Conservation (phyloP, 2,113 vertebrate species). For the Xenopus borealis region DNA sequence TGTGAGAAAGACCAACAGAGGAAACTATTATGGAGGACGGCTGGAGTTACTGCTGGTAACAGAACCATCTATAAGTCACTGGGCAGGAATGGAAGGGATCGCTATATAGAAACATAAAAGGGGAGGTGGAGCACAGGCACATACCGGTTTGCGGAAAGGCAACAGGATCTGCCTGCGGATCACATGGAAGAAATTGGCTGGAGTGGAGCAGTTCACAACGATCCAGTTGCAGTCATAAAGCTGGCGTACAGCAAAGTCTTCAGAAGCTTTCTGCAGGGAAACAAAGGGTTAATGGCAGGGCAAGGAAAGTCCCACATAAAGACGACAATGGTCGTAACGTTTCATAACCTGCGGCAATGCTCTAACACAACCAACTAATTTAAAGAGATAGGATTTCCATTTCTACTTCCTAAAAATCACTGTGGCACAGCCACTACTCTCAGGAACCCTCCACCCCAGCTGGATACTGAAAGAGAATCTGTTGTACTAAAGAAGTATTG, state of each 20-base stretch:
- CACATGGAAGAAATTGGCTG: conserved; percentile 90
- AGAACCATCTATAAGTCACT: neutral
- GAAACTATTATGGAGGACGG: neutral
- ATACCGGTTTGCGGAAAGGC: conserved; percentile 90
- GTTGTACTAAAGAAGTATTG: too few species aligned
- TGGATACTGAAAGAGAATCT: too few species aligned
- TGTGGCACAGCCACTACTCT: too few species aligned
- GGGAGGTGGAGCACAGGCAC: conserved; percentile 22
- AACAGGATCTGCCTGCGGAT: conserved; percentile 87
- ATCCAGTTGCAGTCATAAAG: conserved; percentile 94
- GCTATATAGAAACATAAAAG: neutral
- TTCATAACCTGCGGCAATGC: too few species aligned
- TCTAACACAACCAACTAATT: too few species aligned
- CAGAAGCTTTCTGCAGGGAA: conserved; percentile 65
- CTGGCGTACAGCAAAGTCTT: conserved; percentile 80
- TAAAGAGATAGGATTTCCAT: too few species aligned
- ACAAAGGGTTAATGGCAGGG: neutral
- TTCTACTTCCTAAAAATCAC: too few species aligned
- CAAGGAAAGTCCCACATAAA: neutral
- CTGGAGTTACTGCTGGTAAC: neutral
- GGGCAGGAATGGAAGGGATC: neutral
- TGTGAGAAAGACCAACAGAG: conserved; percentile 52
- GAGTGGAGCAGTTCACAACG: conserved; percentile 88
- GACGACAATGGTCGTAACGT: too few species aligned
- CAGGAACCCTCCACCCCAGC: too few species aligned